These are phyloP conservation scores for Sturnus vulgaris DNA, from an alignment of 2,113 vertebrate species.

Conservation along the genomic window DNA sequence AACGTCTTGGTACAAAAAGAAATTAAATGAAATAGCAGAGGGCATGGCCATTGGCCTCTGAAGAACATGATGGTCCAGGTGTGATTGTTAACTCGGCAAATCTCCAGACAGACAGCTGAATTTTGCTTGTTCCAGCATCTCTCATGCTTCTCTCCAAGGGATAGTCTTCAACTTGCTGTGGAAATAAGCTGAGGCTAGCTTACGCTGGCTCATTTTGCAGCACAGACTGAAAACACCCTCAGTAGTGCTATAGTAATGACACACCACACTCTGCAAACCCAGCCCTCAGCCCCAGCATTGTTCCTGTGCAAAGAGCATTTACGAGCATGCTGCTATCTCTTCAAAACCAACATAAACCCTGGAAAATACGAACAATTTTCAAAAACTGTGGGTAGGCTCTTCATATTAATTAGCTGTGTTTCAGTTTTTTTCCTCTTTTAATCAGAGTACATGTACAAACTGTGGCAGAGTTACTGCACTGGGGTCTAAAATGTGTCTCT, in stretches of 20 bases:
- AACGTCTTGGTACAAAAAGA: not conserved
- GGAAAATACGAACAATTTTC: not conserved
- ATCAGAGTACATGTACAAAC: rapidly evolving
- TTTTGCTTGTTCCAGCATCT: not conserved
- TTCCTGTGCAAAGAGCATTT: not conserved
- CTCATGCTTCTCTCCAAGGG: not conserved
- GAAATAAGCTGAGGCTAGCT: not conserved
- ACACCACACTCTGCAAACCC: not conserved
- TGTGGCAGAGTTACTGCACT: not conserved
- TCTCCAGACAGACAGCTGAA: not conserved
- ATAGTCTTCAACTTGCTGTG: not conserved
- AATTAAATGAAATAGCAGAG: not conserved
- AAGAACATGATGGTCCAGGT: not conserved
- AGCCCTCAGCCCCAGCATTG: not conserved
- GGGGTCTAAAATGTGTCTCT: not conserved
- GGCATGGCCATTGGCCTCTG: rapidly evolving
- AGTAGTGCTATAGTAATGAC: not conserved
- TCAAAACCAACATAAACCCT: not conserved
- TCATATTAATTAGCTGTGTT: not conserved
- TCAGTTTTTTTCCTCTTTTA: not conserved
- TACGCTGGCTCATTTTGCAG: not conserved
- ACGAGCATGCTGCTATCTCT: not conserved
- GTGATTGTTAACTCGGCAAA: rapidly evolving
- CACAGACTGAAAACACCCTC: not conserved
- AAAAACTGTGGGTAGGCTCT: not conserved